Evolutionary conservation across 2,797 vertebrate genomes (phyloP), one percentile per base, ranked within the genome.

Genomic region (Acipenser transmontanus): DNA sequence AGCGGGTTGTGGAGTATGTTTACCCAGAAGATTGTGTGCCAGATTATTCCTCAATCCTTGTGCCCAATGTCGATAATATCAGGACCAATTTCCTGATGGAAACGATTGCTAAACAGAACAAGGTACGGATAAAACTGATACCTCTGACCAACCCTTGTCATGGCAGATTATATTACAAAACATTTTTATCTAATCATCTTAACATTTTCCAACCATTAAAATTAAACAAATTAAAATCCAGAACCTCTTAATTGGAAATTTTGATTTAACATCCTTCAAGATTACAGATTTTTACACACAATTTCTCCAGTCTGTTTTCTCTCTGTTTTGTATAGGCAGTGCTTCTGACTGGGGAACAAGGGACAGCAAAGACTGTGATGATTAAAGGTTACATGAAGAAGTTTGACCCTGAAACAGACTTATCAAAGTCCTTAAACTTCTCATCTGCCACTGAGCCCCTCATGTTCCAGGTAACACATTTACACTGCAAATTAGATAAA

Each of bases 301-400:
- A 34, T 34, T 34, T 34, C 34, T 34, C 34, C 34, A 34, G 34
- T 34, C 34, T 34, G 34, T 34, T 34, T 34, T 3, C 34, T 34
- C 34, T 34, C 34, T 34, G 34, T 34, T 34, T 34, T 34, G 34
- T 34, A 34, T 34, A 34, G 34, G 87, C 87, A 0, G 86, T 90
- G 69, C 79, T 90, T 73, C 87, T 90, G 48, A 89, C 67, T 49
- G 88, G 88, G 73, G 88, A 90, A 69, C 88, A 88, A 66, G 87
- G 88, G 0, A 89, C 87, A 49, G 88, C 87, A 1, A 90, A 90
- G 69, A 89, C 88, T 5, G 88, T 89, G 1, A 89, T 88, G 88
- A 73, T 90, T 70, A 89, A 90, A 64, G 80, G 73, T 1, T 90
- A 86, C 69, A 7, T 89, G 77, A 90, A 87, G 79, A 89, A 76